Evolutionary conservation across 2,888 invertebrate genomes (phyloP).

Genomic region (Bimastos eiseni): DNA sequence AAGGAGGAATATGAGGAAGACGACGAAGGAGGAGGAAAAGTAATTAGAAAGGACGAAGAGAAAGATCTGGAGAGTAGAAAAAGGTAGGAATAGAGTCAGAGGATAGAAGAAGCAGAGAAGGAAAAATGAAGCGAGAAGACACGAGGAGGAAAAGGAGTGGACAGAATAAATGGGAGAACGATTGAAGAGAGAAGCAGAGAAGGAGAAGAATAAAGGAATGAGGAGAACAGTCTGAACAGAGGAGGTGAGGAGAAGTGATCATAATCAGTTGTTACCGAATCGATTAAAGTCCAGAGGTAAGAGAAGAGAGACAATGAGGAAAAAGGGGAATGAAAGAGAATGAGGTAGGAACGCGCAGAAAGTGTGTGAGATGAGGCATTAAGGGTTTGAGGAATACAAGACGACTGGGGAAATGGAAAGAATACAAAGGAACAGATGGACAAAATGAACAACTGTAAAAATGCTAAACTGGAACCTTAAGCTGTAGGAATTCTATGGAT

Average conservation of each 20-base stretch:
- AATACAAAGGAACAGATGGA: neutral
- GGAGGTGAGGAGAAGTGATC: too few relatives aligned
- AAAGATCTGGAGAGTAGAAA: neutral
- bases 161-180: neutral
- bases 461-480: neutral
- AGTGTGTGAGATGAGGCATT: too few relatives aligned
- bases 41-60: neutral
- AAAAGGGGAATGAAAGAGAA: too few relatives aligned
- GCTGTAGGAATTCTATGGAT: neutral
- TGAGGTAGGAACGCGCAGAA: too few relatives aligned
- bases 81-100: neutral
- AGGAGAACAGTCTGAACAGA: neutral
- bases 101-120: neutral
- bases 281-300: too few relatives aligned
- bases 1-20: neutral
- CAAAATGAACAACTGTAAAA: neutral
- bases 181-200: neutral
- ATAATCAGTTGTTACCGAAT: too few relatives aligned
- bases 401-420: neutral
- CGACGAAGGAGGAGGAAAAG: neutral
- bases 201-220: neutral
- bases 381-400: too few relatives aligned
- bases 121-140: neutral
- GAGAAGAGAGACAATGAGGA: too few relatives aligned
- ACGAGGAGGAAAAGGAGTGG: neutral